Evolutionary conservation across 2,888 invertebrate genomes (phyloP), one percentile per base, ranked within the genome.

Genomic region (Dryocosmus kuriphilus): DNA sequence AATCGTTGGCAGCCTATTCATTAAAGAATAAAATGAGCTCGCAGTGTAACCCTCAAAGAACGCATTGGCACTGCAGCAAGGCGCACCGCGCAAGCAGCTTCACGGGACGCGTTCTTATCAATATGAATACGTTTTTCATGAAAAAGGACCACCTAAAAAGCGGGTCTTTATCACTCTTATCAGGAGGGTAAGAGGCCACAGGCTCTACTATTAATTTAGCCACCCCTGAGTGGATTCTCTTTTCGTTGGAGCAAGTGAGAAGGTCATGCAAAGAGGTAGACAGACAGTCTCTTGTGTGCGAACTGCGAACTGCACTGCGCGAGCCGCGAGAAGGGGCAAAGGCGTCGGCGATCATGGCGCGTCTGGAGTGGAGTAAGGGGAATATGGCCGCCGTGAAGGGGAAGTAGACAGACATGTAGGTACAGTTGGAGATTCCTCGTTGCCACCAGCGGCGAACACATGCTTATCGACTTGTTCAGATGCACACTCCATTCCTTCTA

Each of bases 351-450:
- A 81, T 74, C 77, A 55, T 55, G 75, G 74, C 46, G 79, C 76
- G 79, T 80, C 27, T 75, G 71, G n/a, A 41, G 51, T 62, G 61
- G 76, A 38, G 78, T 24, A 75, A 62, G 73, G 73, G 79, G 65
- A 76, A 75, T 55, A 71, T 75, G 79, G 78, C 81, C 77, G 35
- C 80, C 63, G 80, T 35, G 79, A 74, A 80, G 76, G 81, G 81
- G 83, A 82, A 83, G 82, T 80, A 84, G 83, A 84, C 82, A 84
- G 82, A 82, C 84, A 85, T 83, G 84, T n/a, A n/a, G n/a, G n/a
- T 79, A 82, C 82, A 27, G 84, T 87, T 86, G 85, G 84, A 85
- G 86, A 87, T 88, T 85, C 85, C 85, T 86, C 84, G 83, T 81
- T 85, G 81, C 82, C 80, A 82, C 84, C 82, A 83, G 81, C 77